phyloP scores from a whole-genome alignment of 92 coral and sea anemone species.

The Chrysogorgia sp. region DNA sequence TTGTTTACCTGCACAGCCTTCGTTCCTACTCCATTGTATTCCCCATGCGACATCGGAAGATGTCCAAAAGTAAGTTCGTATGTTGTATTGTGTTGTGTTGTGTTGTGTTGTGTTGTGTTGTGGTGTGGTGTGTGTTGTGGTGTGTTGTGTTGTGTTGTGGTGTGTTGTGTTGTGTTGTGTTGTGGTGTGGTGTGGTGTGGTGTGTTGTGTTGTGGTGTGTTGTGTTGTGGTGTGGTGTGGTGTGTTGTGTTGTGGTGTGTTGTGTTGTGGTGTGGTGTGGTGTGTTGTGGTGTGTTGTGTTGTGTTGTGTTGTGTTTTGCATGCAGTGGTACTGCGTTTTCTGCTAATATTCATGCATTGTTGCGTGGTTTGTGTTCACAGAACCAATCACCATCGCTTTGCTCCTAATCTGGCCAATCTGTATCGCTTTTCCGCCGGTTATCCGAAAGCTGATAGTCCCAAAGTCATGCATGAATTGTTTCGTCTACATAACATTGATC shows the following conservation, averaged over 20 bases:
- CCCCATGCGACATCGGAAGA: conserved; percentile 27
- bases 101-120: not conserved
- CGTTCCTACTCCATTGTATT: conserved; percentile 26
- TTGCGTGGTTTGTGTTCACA: not conserved
- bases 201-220: not conserved
- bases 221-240: not conserved
- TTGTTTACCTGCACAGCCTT: conserved; percentile 9
- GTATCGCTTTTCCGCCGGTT: conserved; percentile 19
- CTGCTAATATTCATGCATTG: not conserved
- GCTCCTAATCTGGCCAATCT: conserved; percentile 16
- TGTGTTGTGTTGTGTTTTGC: not conserved
- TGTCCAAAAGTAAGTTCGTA: conserved; percentile 18
- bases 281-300: not conserved
- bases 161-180: conserved; percentile 10
- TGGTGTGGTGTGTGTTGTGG: not conserved
- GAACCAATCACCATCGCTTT: conserved; percentile 25
- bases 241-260: not conserved
- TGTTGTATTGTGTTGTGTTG: not conserved
- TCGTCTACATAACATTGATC: conserved; percentile 16
- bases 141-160: conserved; percentile 1
- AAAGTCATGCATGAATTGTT: not conserved
- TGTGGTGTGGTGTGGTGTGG: not conserved
- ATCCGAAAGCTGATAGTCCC: not conserved
- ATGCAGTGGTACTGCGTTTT: not conserved
- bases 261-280: not conserved